Percentiles rank a stretch among this genome's conserved stretches.
These are phyloP conservation scores for Trichogramma pretiosum DNA, from an alignment of 1,140 invertebrate genomes.

Conservation along the genomic window DNA sequence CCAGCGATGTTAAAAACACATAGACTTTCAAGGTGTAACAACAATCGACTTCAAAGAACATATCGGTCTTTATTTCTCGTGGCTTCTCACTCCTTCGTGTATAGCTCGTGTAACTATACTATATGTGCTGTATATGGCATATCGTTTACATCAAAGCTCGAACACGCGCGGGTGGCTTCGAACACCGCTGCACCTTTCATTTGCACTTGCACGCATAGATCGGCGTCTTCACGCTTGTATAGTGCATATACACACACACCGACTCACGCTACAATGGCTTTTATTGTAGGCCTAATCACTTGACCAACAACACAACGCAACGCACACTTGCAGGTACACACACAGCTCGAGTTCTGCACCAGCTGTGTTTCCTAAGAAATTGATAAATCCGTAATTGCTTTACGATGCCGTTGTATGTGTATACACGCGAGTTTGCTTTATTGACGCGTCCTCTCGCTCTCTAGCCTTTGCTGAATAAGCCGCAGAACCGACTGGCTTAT, in stretches of 20 bases:
- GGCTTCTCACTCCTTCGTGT: too few relatives aligned
- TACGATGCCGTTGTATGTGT: conserved; percentile 18
- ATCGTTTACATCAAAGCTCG: conserved; percentile 23
- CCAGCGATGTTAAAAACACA: too few relatives aligned
- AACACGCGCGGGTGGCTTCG: too few relatives aligned
- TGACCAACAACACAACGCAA: conserved; percentile 14
- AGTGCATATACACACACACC: neutral
- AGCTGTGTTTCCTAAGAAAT: conserved; percentile 34
- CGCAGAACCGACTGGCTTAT: neutral
- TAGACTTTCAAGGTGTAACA: conserved; percentile 9
- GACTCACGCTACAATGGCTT: conserved; percentile 15
- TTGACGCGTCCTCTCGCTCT: neutral
- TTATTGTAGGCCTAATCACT: conserved; percentile 23
- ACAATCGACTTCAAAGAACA: conserved; percentile 6
- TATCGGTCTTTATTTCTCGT: too few relatives aligned
- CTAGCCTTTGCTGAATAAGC: too few relatives aligned
- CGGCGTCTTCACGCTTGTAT: too few relatives aligned
- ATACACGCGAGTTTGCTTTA: too few relatives aligned
- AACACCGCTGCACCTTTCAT: too few relatives aligned
- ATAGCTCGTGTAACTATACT: too few relatives aligned
- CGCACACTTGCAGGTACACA: too few relatives aligned
- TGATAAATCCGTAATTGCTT: conserved; percentile 38
- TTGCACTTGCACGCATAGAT: conserved; percentile 11
- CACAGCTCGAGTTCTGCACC: conserved; percentile 24
- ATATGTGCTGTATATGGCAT: neutral